Evolutionary conservation across 2,888 invertebrate genomes (phyloP), one percentile per base, ranked within the genome.

Genomic region (Micoletzkya japonica): DNA sequence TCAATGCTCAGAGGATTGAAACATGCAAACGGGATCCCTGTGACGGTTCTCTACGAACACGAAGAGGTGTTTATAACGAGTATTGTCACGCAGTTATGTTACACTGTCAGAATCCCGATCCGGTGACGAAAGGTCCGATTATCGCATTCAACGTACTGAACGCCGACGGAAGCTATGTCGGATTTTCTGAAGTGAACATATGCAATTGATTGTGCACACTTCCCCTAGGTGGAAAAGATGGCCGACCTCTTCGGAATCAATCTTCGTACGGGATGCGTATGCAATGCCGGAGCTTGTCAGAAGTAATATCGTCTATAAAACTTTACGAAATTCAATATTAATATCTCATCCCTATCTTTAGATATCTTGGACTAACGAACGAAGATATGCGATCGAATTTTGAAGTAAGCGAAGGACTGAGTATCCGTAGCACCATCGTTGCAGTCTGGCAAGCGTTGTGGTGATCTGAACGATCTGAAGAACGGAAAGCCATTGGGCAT

Each of bases 241-340:
- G 92, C 94, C 0, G 91, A 93, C 77, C 87, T 95, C 67, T 91
- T 93, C 85, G 91, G 91, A 79, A 91, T 97, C 64, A 91, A 91
- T 78, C 86, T 97, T 52, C 90, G 97, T 75, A 94, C 94, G 1
- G 97, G 97, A 0, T 96, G 96, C 86, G 94, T 95, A 86, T 97
- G 97, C 86, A 97, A 97, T 88, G 92, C 94, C 1, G 97, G 96
- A 20, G 92, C 95, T 1, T 96, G 96, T 85, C 93, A 94, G 86
- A 88, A 90, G 61, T 92, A 92, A n/a, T 32, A 58, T 34, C 50
- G 20, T 50, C 24, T 20, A 50, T 10, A 20, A n/a, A n/a, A n/a
- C 4, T 50, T n/a, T 17, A 24, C 24, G 54, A 14, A 24, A 3
- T 54, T 54, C 1, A 4, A 30, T 28, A 14, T 30, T 54, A 26